Percentiles rank a stretch among this genome's conserved stretches.
Evolutionary conservation across 1,140 invertebrate genomes (phyloP).

Genomic region (Camponotus vicinus): DNA sequence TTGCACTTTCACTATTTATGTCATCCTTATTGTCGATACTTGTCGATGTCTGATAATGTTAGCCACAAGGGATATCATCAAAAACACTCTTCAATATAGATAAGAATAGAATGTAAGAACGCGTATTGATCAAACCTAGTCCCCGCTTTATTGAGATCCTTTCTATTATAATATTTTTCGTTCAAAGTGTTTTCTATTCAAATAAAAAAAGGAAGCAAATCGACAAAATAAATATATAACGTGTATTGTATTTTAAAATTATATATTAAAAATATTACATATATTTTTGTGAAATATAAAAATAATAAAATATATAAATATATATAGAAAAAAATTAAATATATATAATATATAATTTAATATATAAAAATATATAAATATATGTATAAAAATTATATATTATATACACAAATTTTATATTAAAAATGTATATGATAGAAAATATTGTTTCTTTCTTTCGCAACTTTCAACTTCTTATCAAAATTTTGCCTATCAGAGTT

Average conservation of each 20-base stretch:
- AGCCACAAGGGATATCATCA: not conserved
- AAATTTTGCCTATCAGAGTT: slow-evolving; percentile 5
- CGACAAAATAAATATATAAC: not conserved
- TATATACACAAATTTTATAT: not conserved
- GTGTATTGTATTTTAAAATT: not conserved
- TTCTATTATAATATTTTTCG: not conserved
- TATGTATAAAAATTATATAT: not conserved
- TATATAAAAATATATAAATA: too few relatives aligned
- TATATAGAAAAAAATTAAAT: too few relatives aligned
- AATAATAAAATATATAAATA: too few relatives aligned
- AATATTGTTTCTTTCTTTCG: not conserved
- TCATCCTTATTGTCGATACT: slow-evolving; percentile 23
- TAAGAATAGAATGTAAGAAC: slow-evolving; percentile 41
- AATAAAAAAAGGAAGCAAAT: not conserved
- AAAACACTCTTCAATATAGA: not conserved
- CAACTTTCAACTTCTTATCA: not conserved
- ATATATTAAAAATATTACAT: too few relatives aligned
- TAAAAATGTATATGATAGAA: not conserved
- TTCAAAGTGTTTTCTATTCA: not conserved
- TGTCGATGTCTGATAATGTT: slow-evolving; percentile 8
- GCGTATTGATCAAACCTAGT: slow-evolving; percentile 42
- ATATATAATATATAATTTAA: too few relatives aligned
- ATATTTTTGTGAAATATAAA: too few relatives aligned
- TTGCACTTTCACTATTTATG: slow-evolving; percentile 43
- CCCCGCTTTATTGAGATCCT: slow-evolving; percentile 10